phyloP scores from a whole-genome alignment of 2,888 invertebrate genomes.

The Marasmarcha lunaedactyla region DNA sequence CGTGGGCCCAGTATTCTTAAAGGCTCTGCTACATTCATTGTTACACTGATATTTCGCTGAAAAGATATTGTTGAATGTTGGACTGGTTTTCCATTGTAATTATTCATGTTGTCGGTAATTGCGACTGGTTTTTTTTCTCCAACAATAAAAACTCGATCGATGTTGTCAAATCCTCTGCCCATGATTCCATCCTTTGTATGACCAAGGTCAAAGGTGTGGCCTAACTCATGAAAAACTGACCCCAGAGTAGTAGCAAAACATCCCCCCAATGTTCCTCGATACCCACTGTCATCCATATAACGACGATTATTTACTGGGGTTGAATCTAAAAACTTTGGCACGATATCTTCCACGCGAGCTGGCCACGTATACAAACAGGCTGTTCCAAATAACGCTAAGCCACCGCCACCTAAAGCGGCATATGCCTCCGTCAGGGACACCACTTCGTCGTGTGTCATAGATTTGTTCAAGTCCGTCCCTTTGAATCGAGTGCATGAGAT shows the following conservation, averaged over 20 bases:
- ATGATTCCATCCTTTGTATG: conserved; percentile 93
- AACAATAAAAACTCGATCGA: conserved; percentile 81
- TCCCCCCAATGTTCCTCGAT: conserved; percentile 86
- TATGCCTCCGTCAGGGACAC: conserved; percentile 80
- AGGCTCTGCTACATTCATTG: conserved; percentile 72
- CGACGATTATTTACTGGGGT: conserved; percentile 76
- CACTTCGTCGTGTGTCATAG: conserved; percentile 77
- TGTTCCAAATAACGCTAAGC: conserved; percentile 90
- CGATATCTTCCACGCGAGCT: conserved; percentile 74
- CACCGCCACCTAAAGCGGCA: conserved; percentile 93
- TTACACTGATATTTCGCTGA: conserved; percentile 72
- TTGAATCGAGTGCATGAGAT: conserved; percentile 87
- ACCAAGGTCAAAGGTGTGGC: conserved; percentile 94
- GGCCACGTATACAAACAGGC: conserved; percentile 95
- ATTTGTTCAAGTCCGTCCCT: conserved; percentile 71
- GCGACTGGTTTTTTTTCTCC: conserved; percentile 59
- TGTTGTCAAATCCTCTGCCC: conserved; percentile 90
- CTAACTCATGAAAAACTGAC: conserved; percentile 92
- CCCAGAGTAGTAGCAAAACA: conserved; percentile 93
- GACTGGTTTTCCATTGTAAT: conserved; percentile 69
- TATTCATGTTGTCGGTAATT: conserved; percentile 67
- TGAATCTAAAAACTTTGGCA: conserved; percentile 57
- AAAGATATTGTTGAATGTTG: conserved; percentile 73
- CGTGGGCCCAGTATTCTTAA: conserved; percentile 57
- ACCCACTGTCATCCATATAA: conserved; percentile 93